Evolutionary conservation across 2,888 invertebrate genomes (phyloP), one percentile per base, ranked within the genome.

Genomic region (Ecliptopera silaceata): DNA sequence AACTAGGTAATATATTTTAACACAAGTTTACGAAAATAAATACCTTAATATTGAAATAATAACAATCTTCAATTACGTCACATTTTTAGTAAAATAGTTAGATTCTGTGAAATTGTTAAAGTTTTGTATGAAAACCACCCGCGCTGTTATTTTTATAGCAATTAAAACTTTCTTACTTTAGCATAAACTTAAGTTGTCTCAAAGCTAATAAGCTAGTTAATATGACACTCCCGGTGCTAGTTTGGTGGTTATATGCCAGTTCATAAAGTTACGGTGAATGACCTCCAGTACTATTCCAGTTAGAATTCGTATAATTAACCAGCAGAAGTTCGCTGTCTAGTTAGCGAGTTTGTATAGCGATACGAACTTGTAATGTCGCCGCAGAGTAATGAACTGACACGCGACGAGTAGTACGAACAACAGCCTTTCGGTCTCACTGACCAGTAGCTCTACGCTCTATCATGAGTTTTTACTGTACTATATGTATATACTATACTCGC

Each of bases 331-430:
- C 59, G 56, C 63, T 73, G 71, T 77, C 75, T 81, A 77, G 78
- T 80, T 80, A 77, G 73, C 20, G 61, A 77, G 75, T 79, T 80
- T 64, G 68, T 67, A 61, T 64, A 59, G 66, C 71, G 54, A 50
- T 26, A 50, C 44, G 51, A 72, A 76, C 62, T 53, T 56, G 56
- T 64, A 63, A 47, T 42, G 51, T 52, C 60, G 62, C 60, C 56
- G 61, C 6, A 38, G 56, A 51, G 51, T 43, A 39, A 56, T 17
- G 44, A 39, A 31, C 15, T 15, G 6, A 34, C 13, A 13, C 10
- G 36, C 15, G 8, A 8, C 34, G 6, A 12, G 6, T 5, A 34
- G 2, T 31, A 31, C 31, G 4, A 31, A n/a, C 11, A 3, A 32
- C 17, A 31, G 4, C 13, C 3, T 13, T 22, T 12, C 20, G 22